These are phyloP conservation scores for Papilio aristodemus DNA, from an alignment of 1,140 invertebrate species.

Conservation along the genomic window DNA sequence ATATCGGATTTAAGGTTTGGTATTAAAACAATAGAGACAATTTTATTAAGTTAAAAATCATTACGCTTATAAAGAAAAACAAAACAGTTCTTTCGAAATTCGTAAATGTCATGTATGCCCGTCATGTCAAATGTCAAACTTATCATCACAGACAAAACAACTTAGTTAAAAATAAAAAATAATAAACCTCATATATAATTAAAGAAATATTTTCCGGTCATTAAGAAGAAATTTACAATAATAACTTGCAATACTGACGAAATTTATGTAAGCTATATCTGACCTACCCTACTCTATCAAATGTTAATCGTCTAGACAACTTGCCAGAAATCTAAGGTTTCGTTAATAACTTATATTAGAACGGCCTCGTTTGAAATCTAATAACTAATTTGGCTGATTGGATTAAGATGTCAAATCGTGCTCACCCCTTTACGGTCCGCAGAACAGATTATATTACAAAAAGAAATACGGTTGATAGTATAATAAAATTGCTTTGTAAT, in stretches of 20 bases:
- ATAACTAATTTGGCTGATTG: slow-evolving; percentile 72
- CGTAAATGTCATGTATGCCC: not conserved
- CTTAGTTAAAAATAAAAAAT: slow-evolving; percentile 1
- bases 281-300: slow-evolving; percentile 63
- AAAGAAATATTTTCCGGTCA: slow-evolving; percentile 24
- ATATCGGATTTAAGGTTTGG: too few species aligned
- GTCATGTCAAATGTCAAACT: not conserved
- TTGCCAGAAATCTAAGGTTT: slow-evolving; percentile 47
- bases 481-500: not conserved
- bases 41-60: too few species aligned
- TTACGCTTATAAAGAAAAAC: too few species aligned
- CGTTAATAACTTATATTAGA: slow-evolving; percentile 56
- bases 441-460: slow-evolving; percentile 65
- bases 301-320: slow-evolving; percentile 55
- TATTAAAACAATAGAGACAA: too few species aligned
- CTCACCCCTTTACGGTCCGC: slow-evolving; percentile 55
- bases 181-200: not conserved
- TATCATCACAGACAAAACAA: not conserved
- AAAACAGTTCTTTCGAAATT: not conserved
- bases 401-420: slow-evolving; percentile 74
- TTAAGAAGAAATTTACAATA: slow-evolving; percentile 38
- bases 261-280: slow-evolving; percentile 39
- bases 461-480: slow-evolving; percentile 36
- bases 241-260: slow-evolving; percentile 28
- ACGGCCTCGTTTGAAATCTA: slow-evolving; percentile 56